Evolutionary conservation across 1,140 invertebrate species (phyloP).

Genomic region (Papilio polytes): DNA sequence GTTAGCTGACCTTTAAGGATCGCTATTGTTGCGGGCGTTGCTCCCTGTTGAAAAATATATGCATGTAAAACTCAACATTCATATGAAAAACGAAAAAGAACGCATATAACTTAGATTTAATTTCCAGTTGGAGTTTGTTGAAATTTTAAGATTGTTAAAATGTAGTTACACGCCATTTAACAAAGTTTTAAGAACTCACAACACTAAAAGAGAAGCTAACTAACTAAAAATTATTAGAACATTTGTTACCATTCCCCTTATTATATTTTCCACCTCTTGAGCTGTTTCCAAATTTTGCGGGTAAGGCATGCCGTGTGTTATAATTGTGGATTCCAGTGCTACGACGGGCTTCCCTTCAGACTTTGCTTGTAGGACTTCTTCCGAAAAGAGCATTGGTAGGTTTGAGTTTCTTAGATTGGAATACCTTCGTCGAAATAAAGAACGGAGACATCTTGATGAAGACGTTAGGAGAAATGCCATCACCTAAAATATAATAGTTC

Average conservation of each 20-base stretch:
- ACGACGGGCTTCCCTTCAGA: slow-evolving; percentile 89
- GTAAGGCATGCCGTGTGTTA: slow-evolving; percentile 99
- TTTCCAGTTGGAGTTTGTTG: too few relatives aligned
- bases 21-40: slow-evolving; percentile 97
- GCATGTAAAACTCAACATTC: too few relatives aligned
- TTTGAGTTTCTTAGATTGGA: not conserved
- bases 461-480: slow-evolving; percentile 63
- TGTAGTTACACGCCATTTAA: too few relatives aligned
- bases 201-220: not conserved
- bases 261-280: slow-evolving; percentile 90
- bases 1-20: slow-evolving; percentile 93
- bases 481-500: not conserved
- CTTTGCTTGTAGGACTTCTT: slow-evolving; percentile 86
- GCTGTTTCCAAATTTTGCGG: slow-evolving; percentile 96
- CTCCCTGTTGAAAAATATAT: slow-evolving; percentile 85
- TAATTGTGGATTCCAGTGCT: slow-evolving; percentile 98
- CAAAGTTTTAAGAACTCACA: not conserved
- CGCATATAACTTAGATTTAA: too few relatives aligned
- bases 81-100: too few relatives aligned
- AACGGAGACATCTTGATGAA: slow-evolving; percentile 44
- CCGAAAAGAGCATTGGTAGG: slow-evolving; percentile 66
- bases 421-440: slow-evolving; percentile 38
- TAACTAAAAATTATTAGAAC: not conserved
- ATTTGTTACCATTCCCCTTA: slow-evolving; percentile 86
- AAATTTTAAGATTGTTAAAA: too few relatives aligned